A percentile compares a stretch with the other conserved stretches of the same genome.
phyloP scores from a whole-genome alignment of 2,888 invertebrate species.

The Drosophila yooni region DNA sequence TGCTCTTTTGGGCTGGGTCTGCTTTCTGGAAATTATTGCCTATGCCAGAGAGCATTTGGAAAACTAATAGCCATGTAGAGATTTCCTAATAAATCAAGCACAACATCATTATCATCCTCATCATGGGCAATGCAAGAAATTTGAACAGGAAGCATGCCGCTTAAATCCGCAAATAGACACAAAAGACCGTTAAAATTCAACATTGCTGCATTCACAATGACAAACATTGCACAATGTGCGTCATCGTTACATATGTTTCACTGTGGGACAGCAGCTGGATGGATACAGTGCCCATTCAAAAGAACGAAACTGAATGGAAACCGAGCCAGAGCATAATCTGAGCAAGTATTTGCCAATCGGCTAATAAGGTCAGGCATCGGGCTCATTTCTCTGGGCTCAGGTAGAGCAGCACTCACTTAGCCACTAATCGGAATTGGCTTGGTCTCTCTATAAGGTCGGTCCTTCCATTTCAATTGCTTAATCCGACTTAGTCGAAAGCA shows the following conservation, averaged over 20 bases:
- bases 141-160: constrained; percentile 23
- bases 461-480: constrained; percentile 53
- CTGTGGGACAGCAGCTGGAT: constrained; percentile 33
- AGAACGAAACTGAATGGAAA: constrained; percentile 3
- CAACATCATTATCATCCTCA: constrained; percentile 37
- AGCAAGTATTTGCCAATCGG: constrained; percentile 47
- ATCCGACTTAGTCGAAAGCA: constrained; percentile 21
- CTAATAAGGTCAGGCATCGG: constrained; percentile 52
- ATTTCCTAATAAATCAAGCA: constrained; percentile 80
- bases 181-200: constrained; percentile 29
- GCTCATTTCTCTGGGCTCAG: neutral
- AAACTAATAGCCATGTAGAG: constrained; percentile 79
- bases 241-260: constrained; percentile 66
- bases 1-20: constrained; percentile 28
- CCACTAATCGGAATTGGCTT: constrained; percentile 48
- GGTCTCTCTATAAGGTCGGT: constrained; percentile 7
- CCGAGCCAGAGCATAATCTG: neutral
- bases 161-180: constrained; percentile 56
- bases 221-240: constrained; percentile 36
- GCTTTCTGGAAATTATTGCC: constrained; percentile 64
- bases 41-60: constrained; percentile 55
- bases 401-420: constrained; percentile 16
- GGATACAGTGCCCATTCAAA: constrained; percentile 24
- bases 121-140: constrained; percentile 24
- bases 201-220: constrained; percentile 47